Conservation (phyloP, 2,888 invertebrate genomes). For the Agrilus biguttatus region DNA sequence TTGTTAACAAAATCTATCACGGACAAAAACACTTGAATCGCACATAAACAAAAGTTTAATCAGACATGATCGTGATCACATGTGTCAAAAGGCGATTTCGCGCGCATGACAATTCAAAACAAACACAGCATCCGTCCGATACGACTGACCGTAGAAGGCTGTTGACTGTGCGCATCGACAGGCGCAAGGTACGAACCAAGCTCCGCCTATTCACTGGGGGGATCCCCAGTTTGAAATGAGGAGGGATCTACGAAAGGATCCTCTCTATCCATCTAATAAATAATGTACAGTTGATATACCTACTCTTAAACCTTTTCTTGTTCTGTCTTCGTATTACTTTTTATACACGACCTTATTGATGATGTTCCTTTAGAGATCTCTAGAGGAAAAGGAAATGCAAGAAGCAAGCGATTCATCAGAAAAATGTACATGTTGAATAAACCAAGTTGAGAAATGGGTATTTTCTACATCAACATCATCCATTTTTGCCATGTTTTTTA, state of each 20-base stretch:
- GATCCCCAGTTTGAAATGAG: constrained; percentile 13
- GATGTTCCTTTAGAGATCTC: too few species aligned
- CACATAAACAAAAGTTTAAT: not conserved
- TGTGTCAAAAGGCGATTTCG: constrained; percentile 9
- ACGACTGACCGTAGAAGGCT: constrained; percentile 23
- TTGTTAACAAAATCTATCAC: constrained; percentile 11
- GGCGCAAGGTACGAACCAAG: constrained; percentile 14
- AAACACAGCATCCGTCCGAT: constrained; percentile 24
- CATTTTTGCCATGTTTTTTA: too few species aligned
- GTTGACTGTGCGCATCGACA: constrained; percentile 22
- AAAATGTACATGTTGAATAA: too few species aligned
- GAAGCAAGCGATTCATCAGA: too few species aligned
- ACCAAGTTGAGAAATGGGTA: too few species aligned
- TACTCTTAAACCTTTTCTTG: too few species aligned
- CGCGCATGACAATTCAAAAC: constrained; percentile 14
- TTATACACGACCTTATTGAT: too few species aligned
- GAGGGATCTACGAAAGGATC: constrained; percentile 19
- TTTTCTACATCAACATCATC: too few species aligned
- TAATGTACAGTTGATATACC: too few species aligned
- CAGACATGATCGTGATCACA: constrained; percentile 3
- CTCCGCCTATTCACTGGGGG: constrained; percentile 21
- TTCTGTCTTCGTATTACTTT: too few species aligned
- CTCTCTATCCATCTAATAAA: constrained; percentile 11
- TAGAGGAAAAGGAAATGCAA: too few species aligned
- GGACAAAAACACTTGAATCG: constrained; percentile 11